Evolutionary conservation across 2,888 invertebrate species (phyloP), one percentile per base, ranked within the genome.

Genomic region (Agrochola litura): DNA sequence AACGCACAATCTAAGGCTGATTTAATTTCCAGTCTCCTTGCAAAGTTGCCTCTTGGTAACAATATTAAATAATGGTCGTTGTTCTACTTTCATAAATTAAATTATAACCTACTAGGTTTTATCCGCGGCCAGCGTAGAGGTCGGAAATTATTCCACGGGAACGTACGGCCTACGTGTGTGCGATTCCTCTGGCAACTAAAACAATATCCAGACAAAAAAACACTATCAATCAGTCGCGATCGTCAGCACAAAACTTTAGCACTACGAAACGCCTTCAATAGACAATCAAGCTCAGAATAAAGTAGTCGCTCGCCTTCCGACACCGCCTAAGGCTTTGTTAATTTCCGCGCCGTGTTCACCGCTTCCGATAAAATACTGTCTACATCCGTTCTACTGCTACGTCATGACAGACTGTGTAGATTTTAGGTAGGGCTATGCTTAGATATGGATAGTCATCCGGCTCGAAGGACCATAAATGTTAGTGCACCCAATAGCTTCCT

Each of bases 291-390:
- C 70, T 25, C 22, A 16, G 46, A 76, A 73, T 82, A 70, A 37
- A 81, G 56, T 76, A 71, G 79, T 52, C 3, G 68, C 61, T 82
- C 22, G 83, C 79, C 84, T 86, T 83, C 76, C 71, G 56, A 52
- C 68, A 14, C 12, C 60, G 82, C 83, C 84, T 63, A 12, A 37
- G 83, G 84, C 68, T 61, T n/a, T 63, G 37, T 69, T 81, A 65
- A 86, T 83, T 87, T 87, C 87, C 87, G 86, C 46, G 61, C 66
- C 19, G 3, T 22, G 64, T 19, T 54, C 69, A 30, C 78, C 37
- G 67, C 81, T 87, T 87, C 88, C 87, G 82, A 76, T 73, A 73
- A 52, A 82, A 73, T 64, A 65, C 14, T 14, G 73, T 71, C 61
- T 67, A 81, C 49, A 76, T 73, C 71, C 71, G 72, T 46, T 61